Evolutionary conservation across 2,113 vertebrate genomes (phyloP).

Genomic region (Pedetes capensis): DNA sequence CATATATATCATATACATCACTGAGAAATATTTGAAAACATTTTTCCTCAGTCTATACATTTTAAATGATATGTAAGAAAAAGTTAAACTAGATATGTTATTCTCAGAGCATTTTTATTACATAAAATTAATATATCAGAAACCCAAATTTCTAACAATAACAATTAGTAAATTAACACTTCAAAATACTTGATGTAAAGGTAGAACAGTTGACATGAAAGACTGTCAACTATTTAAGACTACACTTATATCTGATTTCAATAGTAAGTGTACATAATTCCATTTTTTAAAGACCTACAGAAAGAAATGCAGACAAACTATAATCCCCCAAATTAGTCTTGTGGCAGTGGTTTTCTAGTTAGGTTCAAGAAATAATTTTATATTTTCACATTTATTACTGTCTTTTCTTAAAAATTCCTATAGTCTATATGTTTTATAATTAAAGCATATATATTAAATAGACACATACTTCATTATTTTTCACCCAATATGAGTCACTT

Average conservation of each 20-base stretch:
- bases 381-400: background rate
- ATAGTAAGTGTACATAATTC: background rate
- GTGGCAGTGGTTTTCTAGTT: background rate
- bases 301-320: background rate
- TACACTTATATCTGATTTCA: background rate
- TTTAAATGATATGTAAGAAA: too few species aligned
- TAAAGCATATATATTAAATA: background rate
- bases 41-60: too few species aligned
- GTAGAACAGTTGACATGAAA: background rate
- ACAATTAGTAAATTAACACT: background rate
- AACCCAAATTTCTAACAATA: background rate
- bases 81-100: background rate
- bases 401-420: background rate
- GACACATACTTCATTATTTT: background rate
- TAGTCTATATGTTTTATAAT: background rate
- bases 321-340: too few species aligned
- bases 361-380: background rate
- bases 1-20: too few species aligned
- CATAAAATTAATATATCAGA: background rate
- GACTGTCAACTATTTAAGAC: background rate
- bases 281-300: background rate
- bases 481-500: background rate
- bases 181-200: background rate
- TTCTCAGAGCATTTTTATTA: background rate
- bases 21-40: too few species aligned